phyloP scores from a whole-genome alignment of 2,797 vertebrate species.

The Tapirus indicus region DNA sequence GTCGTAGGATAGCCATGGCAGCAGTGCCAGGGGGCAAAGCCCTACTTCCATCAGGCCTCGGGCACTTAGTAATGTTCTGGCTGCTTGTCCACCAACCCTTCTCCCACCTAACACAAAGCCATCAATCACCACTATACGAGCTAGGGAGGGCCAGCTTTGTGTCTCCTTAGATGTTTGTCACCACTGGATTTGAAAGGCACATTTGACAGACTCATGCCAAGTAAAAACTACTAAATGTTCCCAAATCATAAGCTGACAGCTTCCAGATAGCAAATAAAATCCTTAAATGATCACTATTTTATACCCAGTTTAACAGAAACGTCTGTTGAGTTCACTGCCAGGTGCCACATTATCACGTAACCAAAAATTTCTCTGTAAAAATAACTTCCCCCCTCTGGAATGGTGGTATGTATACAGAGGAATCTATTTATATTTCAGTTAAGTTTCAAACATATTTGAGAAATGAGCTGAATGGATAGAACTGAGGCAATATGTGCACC shows the following conservation, averaged over 20 bases:
- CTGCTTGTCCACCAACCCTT: not conserved
- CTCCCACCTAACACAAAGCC: not conserved
- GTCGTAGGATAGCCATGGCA: accelerated
- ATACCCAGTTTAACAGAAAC: not conserved
- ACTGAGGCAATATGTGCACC: slow-evolving; percentile 46
- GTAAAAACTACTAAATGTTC: not conserved
- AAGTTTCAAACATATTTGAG: slow-evolving; percentile 15
- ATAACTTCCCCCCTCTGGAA: slow-evolving; percentile 42
- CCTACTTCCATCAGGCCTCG: not conserved
- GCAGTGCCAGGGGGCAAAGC: not conserved
- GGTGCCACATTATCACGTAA: slow-evolving; percentile 37
- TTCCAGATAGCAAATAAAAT: not conserved
- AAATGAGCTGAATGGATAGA: slow-evolving; percentile 61
- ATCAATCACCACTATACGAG: accelerated
- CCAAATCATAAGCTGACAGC: not conserved
- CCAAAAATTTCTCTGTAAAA: slow-evolving; percentile 45
- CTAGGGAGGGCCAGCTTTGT: not conserved
- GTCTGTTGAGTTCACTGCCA: slow-evolving; percentile 36
- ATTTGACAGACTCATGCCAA: not conserved
- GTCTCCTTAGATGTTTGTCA: not conserved
- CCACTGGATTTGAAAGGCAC: not conserved
- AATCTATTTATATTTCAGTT: slow-evolving; percentile 62
- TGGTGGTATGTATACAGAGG: not conserved
- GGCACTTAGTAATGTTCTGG: too few species aligned
- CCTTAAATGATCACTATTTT: not conserved